Evolutionary conservation across 2,113 vertebrate genomes (phyloP).

Genomic region (Cichladusa arquata): DNA sequence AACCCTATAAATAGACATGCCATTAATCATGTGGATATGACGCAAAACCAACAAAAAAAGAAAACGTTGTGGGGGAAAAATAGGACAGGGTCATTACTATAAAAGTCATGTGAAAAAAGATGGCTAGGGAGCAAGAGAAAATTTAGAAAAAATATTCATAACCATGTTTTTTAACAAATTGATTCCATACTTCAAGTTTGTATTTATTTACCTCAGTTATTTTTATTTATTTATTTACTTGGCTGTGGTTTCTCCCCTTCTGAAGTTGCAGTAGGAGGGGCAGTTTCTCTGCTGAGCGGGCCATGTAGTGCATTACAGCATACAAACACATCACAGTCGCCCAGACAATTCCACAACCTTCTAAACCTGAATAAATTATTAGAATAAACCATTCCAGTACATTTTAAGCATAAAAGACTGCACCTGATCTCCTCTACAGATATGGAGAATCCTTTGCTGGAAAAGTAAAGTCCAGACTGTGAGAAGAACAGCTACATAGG

Average conservation of each 20-base stretch:
- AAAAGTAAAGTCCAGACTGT: neutral
- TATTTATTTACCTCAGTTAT: neutral
- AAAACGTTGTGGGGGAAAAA: rapidly evolving
- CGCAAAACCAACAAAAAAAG: neutral
- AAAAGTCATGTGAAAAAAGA: neutral
- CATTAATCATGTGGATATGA: neutral
- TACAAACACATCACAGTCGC: neutral
- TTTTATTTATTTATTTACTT: neutral
- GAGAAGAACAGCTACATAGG: neutral
- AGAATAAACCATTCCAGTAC: neutral
- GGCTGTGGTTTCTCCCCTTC: neutral
- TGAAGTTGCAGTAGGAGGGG: neutral
- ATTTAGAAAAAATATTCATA: neutral
- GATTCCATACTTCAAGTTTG: neutral
- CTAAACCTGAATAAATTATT: neutral
- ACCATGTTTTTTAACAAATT: neutral
- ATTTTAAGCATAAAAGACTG: neutral
- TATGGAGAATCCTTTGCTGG: neutral
- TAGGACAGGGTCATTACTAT: neutral
- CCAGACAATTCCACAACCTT: neutral
- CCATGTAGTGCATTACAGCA: neutral
- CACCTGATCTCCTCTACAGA: neutral
- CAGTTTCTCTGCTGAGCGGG: neutral
- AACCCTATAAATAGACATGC: neutral
- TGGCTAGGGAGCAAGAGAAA: neutral